Evolutionary conservation across 37 sponge, comb jelly and placozoan species (phyloP).

Genomic region (Lycopodina hypogea): DNA sequence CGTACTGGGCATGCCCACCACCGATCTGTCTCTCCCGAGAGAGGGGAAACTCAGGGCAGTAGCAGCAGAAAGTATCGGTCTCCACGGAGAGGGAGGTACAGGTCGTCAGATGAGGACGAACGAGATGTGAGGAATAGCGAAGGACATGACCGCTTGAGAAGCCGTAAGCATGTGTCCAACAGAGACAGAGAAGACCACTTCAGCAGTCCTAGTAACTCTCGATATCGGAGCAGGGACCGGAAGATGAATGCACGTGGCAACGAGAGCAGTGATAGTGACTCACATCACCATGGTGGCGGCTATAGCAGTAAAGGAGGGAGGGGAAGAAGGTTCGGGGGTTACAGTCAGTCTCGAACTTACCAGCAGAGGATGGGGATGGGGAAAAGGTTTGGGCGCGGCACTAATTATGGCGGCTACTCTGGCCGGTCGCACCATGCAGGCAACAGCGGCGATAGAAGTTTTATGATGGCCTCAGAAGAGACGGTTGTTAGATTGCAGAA

Average conservation of each 20-base stretch:
- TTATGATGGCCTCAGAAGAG: neutral
- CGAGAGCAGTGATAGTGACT: neutral
- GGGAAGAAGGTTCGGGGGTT: neutral
- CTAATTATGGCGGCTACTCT: slow-evolving; percentile 1
- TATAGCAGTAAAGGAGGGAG: neutral
- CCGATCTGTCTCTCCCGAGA: neutral
- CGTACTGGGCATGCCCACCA: neutral
- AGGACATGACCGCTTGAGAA: neutral
- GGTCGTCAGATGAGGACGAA: slow-evolving; percentile 1
- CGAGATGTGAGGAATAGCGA: neutral
- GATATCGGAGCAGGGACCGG: neutral
- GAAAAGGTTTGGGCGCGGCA: neutral
- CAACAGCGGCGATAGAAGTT: neutral
- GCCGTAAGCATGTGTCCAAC: neutral
- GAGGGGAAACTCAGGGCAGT: neutral
- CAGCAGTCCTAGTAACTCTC: neutral
- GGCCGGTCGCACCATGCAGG: neutral
- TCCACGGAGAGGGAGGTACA: neutral
- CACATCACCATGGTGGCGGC: neutral
- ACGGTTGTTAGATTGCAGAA: slow-evolving; percentile 19
- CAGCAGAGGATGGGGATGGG: neutral
- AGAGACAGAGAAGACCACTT: slow-evolving; percentile 19
- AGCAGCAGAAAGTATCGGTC: neutral
- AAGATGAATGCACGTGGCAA: neutral
- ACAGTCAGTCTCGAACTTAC: slow-evolving; percentile 6